A percentile compares a stretch with the other conserved stretches of the same genome.
phyloP scores from a whole-genome alignment of 2,797 vertebrate species.

The Lophius americanus region DNA sequence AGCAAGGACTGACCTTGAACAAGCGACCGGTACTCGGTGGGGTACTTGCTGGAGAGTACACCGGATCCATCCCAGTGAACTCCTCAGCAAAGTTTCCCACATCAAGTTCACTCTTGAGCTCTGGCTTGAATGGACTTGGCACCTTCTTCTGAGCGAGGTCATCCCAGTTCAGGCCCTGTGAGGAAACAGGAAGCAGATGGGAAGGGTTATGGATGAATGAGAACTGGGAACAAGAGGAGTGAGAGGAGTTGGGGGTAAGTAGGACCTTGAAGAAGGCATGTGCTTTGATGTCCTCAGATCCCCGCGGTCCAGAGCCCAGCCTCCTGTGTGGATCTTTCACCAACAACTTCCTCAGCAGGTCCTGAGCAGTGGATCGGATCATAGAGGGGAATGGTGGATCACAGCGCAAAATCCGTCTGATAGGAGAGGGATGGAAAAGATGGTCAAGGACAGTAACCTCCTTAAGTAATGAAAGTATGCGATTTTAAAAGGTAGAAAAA shows the following conservation, averaged over 20 bases:
- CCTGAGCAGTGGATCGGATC: conserved; percentile 87
- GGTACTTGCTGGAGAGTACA: conserved; percentile 91
- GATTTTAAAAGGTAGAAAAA: too few relatives aligned
- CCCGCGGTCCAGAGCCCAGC: conserved; percentile 87
- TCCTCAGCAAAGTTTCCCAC: conserved; percentile 93
- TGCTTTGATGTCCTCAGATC: conserved; percentile 88
- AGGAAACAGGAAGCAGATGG: conserved; percentile 3
- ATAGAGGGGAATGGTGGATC: conserved; percentile 90
- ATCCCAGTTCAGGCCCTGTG: conserved; percentile 87
- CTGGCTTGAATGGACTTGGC: conserved; percentile 88
- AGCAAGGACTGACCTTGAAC: conserved; percentile 82
- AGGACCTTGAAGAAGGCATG: conserved; percentile 90
- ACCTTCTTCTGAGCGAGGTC: conserved; percentile 88
- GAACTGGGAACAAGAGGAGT: neutral
- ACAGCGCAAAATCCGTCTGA: conserved; percentile 91
- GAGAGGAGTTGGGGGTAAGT: neutral
- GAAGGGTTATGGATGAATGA: conserved; percentile 1
- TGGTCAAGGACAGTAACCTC: neutral
- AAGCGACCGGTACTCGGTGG: conserved; percentile 89
- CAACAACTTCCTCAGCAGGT: conserved; percentile 88
- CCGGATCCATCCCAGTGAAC: conserved; percentile 92
- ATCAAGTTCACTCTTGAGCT: conserved; percentile 90
- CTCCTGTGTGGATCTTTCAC: conserved; percentile 93
- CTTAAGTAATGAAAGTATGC: too few relatives aligned
- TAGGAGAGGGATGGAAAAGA: neutral